Evolutionary conservation across 2,113 vertebrate species (phyloP), one percentile per base, ranked within the genome.

Genomic region (Dermatemys mawii): DNA sequence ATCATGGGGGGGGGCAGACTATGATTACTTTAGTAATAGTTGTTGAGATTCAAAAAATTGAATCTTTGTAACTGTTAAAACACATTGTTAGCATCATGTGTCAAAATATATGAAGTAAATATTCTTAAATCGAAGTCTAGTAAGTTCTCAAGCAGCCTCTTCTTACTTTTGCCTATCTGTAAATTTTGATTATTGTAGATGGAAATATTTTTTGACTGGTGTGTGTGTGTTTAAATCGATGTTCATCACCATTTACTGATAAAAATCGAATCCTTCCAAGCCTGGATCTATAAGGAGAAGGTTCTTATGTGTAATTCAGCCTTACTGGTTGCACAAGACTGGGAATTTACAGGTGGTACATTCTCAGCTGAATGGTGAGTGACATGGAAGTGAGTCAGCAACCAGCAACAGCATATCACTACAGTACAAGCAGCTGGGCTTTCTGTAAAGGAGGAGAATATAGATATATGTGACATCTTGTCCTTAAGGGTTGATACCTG

Each of bases 331-430:
- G 60, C 29, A 78, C 3, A 78, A 38, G 10, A 10, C 17, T 29
- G 26, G 19, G 27, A 86, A 35, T 3, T 32, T 32, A 3, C 0
- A 0, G 1, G 46, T 57, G 13, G 2, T 35, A 63, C 2, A 4
- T 63, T 63, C 14, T 63, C 60, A 17, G 32, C 7, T 63, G 60
- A 35, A 63, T 63, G 60, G 32, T 35, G 32, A 60, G 55, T 29
- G 55, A 17, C 32, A 35, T 32, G 32, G 60, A 35, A 32, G 60
- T 63, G 60, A n/a, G 16, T 35, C 16, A 29, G 32, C 27, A 13
- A 35, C 60, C 32, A 17, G 32, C 29, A 32, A 6, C 29, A 35
- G 60, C 60, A 63, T 17, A n/a, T 35, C 89, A 11, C 35, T n/a
- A 49, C 48, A 76, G 41, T 29, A 19, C 48, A 82, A 55, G 63